These are phyloP conservation scores for Sebastiscus albofasciatus DNA, from an alignment of 2,797 vertebrate genomes.

Conservation along the genomic window DNA sequence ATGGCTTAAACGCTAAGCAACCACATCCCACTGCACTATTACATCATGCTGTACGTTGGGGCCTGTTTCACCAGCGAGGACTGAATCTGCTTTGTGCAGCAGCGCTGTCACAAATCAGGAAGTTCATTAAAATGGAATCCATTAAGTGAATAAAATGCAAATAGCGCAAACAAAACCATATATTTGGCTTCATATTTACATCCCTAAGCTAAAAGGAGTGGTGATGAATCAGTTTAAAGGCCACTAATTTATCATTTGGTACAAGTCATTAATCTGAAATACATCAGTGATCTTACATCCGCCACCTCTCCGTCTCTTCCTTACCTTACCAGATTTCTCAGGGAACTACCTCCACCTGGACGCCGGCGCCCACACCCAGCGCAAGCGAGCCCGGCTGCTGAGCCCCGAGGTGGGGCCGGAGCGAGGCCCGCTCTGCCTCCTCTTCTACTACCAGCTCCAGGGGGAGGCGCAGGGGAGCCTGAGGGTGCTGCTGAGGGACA, in stretches of 20 bases:
- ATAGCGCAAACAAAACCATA: neutral
- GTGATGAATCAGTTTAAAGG: neutral
- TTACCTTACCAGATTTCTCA: constrained; percentile 69
- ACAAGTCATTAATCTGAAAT: neutral
- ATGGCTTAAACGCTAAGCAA: constrained; percentile 45
- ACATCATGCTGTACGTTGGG: constrained; percentile 2
- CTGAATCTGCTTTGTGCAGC: neutral
- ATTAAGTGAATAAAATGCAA: constrained; percentile 38
- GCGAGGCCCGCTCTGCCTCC: constrained; percentile 88
- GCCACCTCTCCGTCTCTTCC: neutral
- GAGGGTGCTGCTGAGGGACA: constrained; percentile 88
- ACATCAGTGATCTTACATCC: neutral
- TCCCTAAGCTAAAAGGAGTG: neutral
- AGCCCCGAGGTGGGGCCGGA: constrained; percentile 89
- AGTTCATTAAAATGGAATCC: constrained; percentile 33
- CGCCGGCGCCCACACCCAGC: constrained; percentile 84
- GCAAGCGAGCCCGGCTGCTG: constrained; percentile 88
- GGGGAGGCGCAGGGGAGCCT: constrained; percentile 90
- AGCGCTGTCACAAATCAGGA: constrained; percentile 18
- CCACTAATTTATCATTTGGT: neutral
- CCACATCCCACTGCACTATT: constrained; percentile 48
- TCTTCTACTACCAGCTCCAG: constrained; percentile 90
- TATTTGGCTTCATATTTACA: constrained; percentile 2
- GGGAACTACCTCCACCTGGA: constrained; percentile 86
- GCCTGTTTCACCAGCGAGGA: neutral